Percentiles rank a stretch among this genome's conserved stretches.
Evolutionary conservation across 2,888 invertebrate genomes (phyloP).

Genomic region (Neoascia interrupta): DNA sequence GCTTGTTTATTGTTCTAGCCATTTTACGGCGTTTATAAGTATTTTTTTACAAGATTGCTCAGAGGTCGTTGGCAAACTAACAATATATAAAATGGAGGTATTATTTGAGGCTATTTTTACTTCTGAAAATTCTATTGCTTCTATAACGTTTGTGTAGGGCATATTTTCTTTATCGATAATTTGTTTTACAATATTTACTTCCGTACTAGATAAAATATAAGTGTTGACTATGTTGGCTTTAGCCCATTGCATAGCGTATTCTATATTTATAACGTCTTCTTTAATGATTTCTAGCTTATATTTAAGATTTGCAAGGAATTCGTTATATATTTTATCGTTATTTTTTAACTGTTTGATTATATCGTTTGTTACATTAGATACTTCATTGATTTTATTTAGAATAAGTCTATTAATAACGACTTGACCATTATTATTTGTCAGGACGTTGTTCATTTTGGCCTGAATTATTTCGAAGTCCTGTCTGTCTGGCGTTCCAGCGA

Average conservation of each 20-base stretch:
- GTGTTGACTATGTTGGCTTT: constrained; percentile 60
- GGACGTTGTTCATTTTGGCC: constrained; percentile 22
- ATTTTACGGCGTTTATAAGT: constrained; percentile 46
- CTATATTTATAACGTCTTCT: constrained; percentile 53
- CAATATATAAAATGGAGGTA: constrained; percentile 43
- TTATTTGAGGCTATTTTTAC: constrained; percentile 53
- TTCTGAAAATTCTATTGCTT: constrained; percentile 50
- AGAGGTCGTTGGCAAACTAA: constrained; percentile 37
- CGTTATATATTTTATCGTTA: constrained; percentile 16
- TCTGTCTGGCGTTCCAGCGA: constrained; percentile 12
- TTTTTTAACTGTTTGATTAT: constrained; percentile 19
- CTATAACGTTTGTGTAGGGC: constrained; percentile 53
- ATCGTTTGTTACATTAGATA: constrained; percentile 15
- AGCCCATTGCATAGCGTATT: constrained; percentile 61
- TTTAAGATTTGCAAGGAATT: constrained; percentile 21
- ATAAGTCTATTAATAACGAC: constrained; percentile 30
- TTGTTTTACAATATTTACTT: constrained; percentile 47
- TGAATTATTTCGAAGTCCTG: constrained; percentile 17
- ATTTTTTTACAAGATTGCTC: constrained; percentile 37
- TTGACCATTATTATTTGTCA: constrained; percentile 38
- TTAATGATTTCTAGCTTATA: constrained; percentile 56
- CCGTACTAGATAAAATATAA: constrained; percentile 53
- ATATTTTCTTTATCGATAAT: constrained; percentile 48
- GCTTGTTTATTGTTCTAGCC: constrained; percentile 41
- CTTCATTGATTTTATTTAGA: constrained; percentile 23